Percentiles rank a stretch among this genome's conserved stretches.
These are phyloP conservation scores for Daubentonia madagascariensis DNA, from an alignment of 2,113 vertebrate species.

Conservation along the genomic window DNA sequence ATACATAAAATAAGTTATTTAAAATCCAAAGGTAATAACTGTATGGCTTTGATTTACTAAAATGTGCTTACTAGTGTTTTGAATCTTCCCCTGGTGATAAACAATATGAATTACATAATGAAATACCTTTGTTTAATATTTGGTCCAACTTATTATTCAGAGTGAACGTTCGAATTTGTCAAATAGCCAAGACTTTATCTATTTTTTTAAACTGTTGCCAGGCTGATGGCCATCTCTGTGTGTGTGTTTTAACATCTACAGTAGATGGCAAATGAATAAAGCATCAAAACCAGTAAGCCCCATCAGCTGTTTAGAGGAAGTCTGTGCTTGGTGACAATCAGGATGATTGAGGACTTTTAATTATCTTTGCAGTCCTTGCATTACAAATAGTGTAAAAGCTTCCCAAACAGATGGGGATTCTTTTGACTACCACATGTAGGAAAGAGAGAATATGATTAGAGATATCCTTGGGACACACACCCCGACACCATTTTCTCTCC, in stretches of 20 bases:
- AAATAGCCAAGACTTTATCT: neutral
- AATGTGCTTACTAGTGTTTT: conserved; percentile 18
- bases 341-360: neutral
- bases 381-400: neutral
- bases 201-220: neutral
- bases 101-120: conserved; percentile 23
- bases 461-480: neutral
- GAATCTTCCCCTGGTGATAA: neutral
- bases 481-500: neutral
- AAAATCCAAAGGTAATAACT: neutral
- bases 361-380: neutral
- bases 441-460: neutral
- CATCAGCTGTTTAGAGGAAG: neutral
- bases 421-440: neutral
- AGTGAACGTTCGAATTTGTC: neutral
- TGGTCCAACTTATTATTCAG: neutral
- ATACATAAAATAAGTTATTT: neutral
- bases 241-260: neutral
- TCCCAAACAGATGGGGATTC: neutral
- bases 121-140: conserved; percentile 41
- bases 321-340: neutral
- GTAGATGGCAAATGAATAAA: neutral
- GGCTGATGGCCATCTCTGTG: neutral
- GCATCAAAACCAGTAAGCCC: neutral
- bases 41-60: neutral